phyloP scores from a whole-genome alignment of 2,113 vertebrate species.

The Marmota monax region DNA sequence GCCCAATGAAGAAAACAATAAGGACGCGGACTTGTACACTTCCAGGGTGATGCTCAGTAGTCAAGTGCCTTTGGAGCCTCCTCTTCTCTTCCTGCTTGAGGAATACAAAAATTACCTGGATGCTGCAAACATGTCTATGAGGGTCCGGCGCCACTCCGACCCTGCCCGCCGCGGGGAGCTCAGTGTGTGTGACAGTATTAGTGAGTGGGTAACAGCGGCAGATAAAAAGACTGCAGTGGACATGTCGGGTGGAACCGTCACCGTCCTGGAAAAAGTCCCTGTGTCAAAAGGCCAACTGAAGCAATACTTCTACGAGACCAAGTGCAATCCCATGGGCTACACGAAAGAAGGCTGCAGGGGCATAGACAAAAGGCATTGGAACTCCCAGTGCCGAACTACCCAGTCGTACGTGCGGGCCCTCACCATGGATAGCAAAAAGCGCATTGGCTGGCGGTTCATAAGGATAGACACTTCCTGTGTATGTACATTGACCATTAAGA shows the following conservation, averaged over 20 bases:
- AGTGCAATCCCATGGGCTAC: conserved; percentile 99
- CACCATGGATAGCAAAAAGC: conserved; percentile 99
- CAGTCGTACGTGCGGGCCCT: conserved; percentile 99
- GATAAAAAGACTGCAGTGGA: conserved; percentile 99
- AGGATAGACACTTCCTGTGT: conserved; percentile 99
- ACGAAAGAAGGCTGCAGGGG: conserved; percentile 99
- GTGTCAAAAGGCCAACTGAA: conserved; percentile 99
- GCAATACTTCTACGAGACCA: conserved; percentile 99
- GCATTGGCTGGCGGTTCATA: conserved; percentile 99
- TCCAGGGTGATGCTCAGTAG: conserved; percentile 99
- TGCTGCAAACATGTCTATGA: conserved; percentile 99
- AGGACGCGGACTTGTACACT: conserved; percentile 97
- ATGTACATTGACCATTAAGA: conserved; percentile 99
- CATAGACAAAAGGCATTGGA: conserved; percentile 99
- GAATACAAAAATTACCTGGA: conserved; percentile 99
- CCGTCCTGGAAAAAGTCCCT: conserved; percentile 98
- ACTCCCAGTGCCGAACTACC: conserved; percentile 99
- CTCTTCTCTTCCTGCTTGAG: conserved; percentile 99
- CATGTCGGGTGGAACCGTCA: conserved; percentile 99
- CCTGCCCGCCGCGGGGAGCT: conserved; percentile 97
- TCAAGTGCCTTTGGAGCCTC: conserved; percentile 99
- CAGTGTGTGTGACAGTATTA: conserved; percentile 99
- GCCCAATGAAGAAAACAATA: conserved; percentile 89
- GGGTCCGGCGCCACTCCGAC: conserved; percentile 98
- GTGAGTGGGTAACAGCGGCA: conserved; percentile 99